Evolutionary conservation across 2,888 invertebrate species (phyloP).

Genomic region (Sphaerophoria taeniata): DNA sequence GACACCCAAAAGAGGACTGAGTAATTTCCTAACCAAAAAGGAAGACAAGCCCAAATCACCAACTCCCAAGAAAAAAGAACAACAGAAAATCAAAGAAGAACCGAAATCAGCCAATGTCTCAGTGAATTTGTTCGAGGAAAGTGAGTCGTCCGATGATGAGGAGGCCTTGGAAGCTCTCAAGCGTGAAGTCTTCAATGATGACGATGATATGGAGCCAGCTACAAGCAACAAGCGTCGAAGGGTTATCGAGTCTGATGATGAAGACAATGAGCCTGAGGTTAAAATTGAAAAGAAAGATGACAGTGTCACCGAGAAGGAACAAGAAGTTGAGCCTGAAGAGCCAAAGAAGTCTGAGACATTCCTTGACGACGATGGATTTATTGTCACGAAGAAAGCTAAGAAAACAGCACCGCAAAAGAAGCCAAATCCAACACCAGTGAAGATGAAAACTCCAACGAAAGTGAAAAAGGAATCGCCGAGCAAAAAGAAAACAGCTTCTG

Average conservation of each 20-base stretch:
- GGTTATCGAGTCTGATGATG: slow-evolving; percentile 80
- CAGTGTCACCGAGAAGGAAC: not conserved
- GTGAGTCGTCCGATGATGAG: slow-evolving; percentile 80
- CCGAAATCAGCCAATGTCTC: slow-evolving; percentile 76
- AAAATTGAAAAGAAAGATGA: slow-evolving; percentile 72
- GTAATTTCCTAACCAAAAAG: slow-evolving; percentile 76
- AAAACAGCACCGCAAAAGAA: slow-evolving; percentile 69
- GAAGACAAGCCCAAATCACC: slow-evolving; percentile 64
- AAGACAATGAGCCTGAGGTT: slow-evolving; percentile 76
- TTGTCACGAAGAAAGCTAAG: slow-evolving; percentile 79
- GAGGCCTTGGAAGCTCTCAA: slow-evolving; percentile 79
- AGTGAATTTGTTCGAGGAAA: slow-evolving; percentile 78
- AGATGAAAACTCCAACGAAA: slow-evolving; percentile 54
- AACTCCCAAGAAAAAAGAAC: slow-evolving; percentile 73
- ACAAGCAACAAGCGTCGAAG: slow-evolving; percentile 78
- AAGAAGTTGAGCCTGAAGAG: slow-evolving; percentile 25
- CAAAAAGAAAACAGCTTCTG: not conserved
- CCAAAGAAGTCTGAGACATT: slow-evolving; percentile 78
- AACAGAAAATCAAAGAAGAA: slow-evolving; percentile 38
- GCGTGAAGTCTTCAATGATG: slow-evolving; percentile 76
- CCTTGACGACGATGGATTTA: slow-evolving; percentile 81
- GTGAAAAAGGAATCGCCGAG: slow-evolving; percentile 60
- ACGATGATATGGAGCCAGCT: slow-evolving; percentile 75
- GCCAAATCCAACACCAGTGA: slow-evolving; percentile 24
- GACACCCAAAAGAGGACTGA: slow-evolving; percentile 77